Evolutionary conservation across 1,140 invertebrate species (phyloP).

Genomic region (Drosophila athabasca): DNA sequence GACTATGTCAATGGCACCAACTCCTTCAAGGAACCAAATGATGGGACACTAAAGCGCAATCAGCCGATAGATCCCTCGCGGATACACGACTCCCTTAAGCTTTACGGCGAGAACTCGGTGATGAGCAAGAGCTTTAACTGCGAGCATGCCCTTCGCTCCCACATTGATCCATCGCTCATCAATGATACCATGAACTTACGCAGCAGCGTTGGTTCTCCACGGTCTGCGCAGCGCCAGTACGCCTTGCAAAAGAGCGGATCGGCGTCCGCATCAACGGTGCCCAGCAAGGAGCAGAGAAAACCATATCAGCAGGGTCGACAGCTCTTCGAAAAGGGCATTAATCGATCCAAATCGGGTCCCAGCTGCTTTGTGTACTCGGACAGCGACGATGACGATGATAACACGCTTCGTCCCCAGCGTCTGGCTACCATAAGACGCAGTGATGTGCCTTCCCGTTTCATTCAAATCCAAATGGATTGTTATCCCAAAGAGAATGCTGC

Average conservation of each 20-base stretch:
- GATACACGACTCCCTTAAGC: conserved; percentile 84
- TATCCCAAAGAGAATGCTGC: conserved; percentile 71
- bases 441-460: conserved; percentile 70
- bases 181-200: conserved; percentile 78
- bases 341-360: conserved; percentile 89
- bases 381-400: conserved; percentile 75
- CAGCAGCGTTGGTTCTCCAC: conserved; percentile 58
- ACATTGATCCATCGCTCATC: conserved; percentile 74
- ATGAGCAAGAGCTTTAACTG: conserved; percentile 84
- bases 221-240: conserved; percentile 69
- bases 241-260: conserved; percentile 83
- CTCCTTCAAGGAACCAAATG: conserved; percentile 79
- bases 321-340: conserved; percentile 84
- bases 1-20: conserved; percentile 82
- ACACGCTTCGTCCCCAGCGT: conserved; percentile 55
- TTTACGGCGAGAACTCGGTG: conserved; percentile 81
- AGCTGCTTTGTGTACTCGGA: conserved; percentile 86
- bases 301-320: conserved; percentile 66
- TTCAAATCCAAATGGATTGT: conserved; percentile 83
- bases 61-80: conserved; percentile 84
- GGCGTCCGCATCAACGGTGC: conserved; percentile 65
- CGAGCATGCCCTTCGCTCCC: conserved; percentile 73
- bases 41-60: conserved; percentile 83
- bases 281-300: conserved; percentile 49
- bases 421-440: conserved; percentile 75